These are phyloP conservation scores for Nomada ruficornis DNA, from an alignment of 2,888 invertebrate genomes.

Conservation along the genomic window DNA sequence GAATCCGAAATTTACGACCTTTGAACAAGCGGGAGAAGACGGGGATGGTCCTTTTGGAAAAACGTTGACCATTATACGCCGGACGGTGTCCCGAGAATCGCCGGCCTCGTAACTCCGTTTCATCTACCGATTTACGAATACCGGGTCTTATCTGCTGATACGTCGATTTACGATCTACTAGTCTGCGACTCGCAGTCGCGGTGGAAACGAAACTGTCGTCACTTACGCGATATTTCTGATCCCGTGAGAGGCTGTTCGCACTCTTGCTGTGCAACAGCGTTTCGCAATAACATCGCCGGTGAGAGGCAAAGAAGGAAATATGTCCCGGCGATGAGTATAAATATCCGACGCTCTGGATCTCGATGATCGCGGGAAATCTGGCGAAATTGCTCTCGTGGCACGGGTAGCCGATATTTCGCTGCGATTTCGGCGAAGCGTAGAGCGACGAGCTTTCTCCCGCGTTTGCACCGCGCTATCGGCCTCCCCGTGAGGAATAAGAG, in stretches of 20 bases:
- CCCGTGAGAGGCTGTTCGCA: constrained; percentile 28
- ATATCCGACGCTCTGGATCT: constrained; percentile 36
- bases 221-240: constrained; percentile 71
- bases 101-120: constrained; percentile 70
- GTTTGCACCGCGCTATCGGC: not conserved
- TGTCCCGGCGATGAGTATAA: constrained; percentile 30
- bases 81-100: constrained; percentile 53
- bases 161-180: constrained; percentile 67
- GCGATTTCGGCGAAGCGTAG: too few species aligned
- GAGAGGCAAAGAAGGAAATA: constrained; percentile 16
- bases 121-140: constrained; percentile 74
- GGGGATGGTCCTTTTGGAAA: not conserved
- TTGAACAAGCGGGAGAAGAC: not conserved
- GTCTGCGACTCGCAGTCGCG: constrained; percentile 57
- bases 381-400: not conserved
- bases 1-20: constrained; percentile 23
- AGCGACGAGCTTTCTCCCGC: not conserved
- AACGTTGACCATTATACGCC: not conserved
- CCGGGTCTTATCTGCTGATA: constrained; percentile 73
- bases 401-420: too few species aligned
- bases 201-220: constrained; percentile 69
- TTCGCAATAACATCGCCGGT: constrained; percentile 35
- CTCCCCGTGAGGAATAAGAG: not conserved
- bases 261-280: constrained; percentile 38
- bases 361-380: not conserved